These are phyloP conservation scores for Callyntrura guangdongensis DNA, from an alignment of 2,888 invertebrate species.

Conservation along the genomic window DNA sequence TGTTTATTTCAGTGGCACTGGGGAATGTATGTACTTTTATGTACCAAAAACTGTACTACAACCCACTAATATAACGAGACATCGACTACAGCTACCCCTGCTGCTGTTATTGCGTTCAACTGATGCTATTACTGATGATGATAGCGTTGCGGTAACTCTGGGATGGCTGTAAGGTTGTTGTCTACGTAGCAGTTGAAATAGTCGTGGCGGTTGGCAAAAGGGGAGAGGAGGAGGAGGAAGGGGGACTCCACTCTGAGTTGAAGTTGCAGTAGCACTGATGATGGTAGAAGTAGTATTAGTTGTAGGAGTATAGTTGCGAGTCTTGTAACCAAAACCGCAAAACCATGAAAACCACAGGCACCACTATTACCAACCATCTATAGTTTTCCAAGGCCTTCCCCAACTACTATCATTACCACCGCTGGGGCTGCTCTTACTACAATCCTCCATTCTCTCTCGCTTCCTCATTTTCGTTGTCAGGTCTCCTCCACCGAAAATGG, in stretches of 20 bases:
- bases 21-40: neutral
- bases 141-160: neutral
- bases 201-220: conserved; percentile 53
- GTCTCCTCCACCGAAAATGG: conserved; percentile 66
- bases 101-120: conserved; percentile 32
- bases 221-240: too few species aligned
- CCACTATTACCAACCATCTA: conserved; percentile 78
- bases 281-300: conserved; percentile 19
- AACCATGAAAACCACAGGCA: conserved; percentile 74
- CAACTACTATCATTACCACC: conserved; percentile 40
- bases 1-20: neutral
- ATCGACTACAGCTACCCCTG: conserved; percentile 11
- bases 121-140: conserved; percentile 23
- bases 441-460: conserved; percentile 1
- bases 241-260: conserved; percentile 43
- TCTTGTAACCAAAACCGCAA: conserved; percentile 77
- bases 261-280: conserved; percentile 27
- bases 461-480: conserved; percentile 24
- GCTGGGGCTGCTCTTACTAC: conserved; percentile 22
- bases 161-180: conserved; percentile 68
- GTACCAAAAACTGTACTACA: conserved; percentile 2
- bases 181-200: conserved; percentile 62
- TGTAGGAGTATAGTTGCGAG: conserved; percentile 63
- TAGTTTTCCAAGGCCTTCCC: conserved; percentile 77
- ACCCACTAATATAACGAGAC: neutral